A percentile compares a stretch with the other conserved stretches of the same genome.
Conservation (phyloP, 2,888 invertebrate species). For the Lottia scabra region DNA sequence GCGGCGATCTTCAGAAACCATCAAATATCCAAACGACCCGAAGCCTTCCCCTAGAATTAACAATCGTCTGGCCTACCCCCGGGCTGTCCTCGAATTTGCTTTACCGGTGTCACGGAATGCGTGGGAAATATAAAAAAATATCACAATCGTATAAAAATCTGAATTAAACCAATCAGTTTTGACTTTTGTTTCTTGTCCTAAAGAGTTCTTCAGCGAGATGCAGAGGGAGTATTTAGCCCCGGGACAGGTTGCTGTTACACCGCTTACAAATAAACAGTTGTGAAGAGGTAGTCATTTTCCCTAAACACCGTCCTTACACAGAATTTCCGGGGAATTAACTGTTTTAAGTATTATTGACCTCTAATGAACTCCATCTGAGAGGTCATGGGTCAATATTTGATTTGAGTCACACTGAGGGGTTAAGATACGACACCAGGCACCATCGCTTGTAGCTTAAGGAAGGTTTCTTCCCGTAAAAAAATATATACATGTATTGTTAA, state of each 20-base stretch:
- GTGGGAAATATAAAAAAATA: too few relatives aligned
- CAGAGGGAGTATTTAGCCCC: background rate
- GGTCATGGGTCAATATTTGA: background rate
- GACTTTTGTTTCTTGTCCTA: constrained; percentile 3
- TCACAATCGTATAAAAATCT: too few relatives aligned
- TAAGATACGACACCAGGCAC: too few relatives aligned
- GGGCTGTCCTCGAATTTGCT: too few relatives aligned
- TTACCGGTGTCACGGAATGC: too few relatives aligned
- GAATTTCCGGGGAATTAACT: background rate
- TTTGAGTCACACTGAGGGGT: background rate
- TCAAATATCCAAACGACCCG: too few relatives aligned
- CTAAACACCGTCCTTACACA: background rate
- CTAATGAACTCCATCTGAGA: background rate
- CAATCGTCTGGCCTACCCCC: too few relatives aligned
- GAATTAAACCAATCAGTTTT: background rate
- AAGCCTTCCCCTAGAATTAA: too few relatives aligned
- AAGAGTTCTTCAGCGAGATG: background rate
- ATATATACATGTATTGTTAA: too few relatives aligned
- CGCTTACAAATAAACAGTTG: background rate
- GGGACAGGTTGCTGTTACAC: background rate
- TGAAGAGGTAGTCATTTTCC: background rate
- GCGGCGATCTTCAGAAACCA: too few relatives aligned
- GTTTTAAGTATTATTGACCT: constrained; percentile 5
- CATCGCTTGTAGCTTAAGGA: too few relatives aligned
- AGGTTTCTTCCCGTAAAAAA: too few relatives aligned